These are phyloP conservation scores for Trogon melanurus DNA, from an alignment of 2,113 vertebrate genomes.

Conservation along the genomic window DNA sequence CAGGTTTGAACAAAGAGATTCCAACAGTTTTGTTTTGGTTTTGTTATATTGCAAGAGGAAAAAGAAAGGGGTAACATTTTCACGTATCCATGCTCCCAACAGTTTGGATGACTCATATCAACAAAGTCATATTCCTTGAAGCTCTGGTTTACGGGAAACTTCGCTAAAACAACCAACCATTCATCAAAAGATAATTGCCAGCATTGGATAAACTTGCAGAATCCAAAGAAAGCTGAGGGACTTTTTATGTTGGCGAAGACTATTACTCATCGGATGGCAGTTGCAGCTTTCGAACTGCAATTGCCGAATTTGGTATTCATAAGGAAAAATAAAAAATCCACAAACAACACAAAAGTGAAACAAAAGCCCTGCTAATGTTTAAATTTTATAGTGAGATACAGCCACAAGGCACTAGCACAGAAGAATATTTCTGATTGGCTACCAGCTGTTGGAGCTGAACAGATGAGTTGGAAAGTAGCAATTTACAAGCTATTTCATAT, in stretches of 20 bases:
- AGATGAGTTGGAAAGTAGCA: conserved; percentile 70
- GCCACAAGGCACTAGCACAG: conserved; percentile 67
- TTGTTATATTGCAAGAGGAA: not conserved
- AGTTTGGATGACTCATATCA: not conserved
- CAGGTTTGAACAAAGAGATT: not conserved
- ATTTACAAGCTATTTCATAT: conserved; percentile 76
- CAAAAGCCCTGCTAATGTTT: conserved; percentile 71
- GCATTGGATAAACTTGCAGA: not conserved
- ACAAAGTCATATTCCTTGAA: conserved; percentile 1
- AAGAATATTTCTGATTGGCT: conserved; percentile 73
- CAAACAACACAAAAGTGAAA: conserved; percentile 52
- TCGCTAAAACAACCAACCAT: conserved; percentile 22
- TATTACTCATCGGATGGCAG: conserved; percentile 40
- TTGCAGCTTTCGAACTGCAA: conserved; percentile 39
- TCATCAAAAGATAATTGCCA: conserved; percentile 45
- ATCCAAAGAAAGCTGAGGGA: conserved; percentile 7
- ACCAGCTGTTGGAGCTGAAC: conserved; percentile 66
- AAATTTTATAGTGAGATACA: conserved; percentile 71
- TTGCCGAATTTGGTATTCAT: conserved; percentile 46
- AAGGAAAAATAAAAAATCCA: not conserved
- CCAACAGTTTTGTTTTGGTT: not conserved
- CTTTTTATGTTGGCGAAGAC: not conserved
- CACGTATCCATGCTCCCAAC: not conserved
- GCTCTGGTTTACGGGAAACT: not conserved
- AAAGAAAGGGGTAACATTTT: not conserved